Percentiles rank a stretch among this genome's conserved stretches.
These are phyloP conservation scores for Heteromormyrus szaboi DNA, from an alignment of 2,797 vertebrate species.

Conservation along the genomic window DNA sequence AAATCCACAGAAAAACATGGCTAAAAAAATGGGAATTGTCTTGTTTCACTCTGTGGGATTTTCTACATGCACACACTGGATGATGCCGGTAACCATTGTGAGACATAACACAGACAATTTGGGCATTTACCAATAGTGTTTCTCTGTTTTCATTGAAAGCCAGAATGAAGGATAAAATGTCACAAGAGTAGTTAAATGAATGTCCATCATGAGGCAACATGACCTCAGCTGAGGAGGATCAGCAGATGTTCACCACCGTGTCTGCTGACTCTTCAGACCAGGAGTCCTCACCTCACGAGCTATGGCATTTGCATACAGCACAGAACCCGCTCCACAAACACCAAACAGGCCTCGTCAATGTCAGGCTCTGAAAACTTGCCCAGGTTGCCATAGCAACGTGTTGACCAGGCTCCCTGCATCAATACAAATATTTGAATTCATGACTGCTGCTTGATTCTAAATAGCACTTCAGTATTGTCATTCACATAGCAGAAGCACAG, in stretches of 20 bases:
- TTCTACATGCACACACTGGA: neutral
- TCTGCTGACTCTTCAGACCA: neutral
- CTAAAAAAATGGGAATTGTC: neutral
- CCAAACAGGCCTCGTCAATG: neutral
- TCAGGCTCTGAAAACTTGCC: neutral
- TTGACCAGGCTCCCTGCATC: neutral
- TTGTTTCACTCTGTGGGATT: neutral
- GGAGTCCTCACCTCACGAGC: neutral
- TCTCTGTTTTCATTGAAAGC: neutral
- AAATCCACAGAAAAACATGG: neutral
- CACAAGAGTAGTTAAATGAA: neutral
- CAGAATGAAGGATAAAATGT: neutral
- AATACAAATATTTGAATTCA: constrained; percentile 15
- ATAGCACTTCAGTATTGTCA: neutral
- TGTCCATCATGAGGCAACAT: neutral
- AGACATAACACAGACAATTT: neutral
- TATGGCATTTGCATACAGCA: neutral
- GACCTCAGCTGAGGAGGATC: neutral
- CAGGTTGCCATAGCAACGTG: constrained; percentile 1
- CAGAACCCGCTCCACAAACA: neutral
- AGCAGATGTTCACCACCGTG: neutral
- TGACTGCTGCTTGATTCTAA: neutral
- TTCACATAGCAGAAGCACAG: neutral
- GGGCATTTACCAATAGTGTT: neutral
- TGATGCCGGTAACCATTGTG: neutral